A percentile compares a stretch with the other conserved stretches of the same genome.
Conservation (phyloP, 64 coral and sea anemone species). For the Orbicella faveolata region DNA sequence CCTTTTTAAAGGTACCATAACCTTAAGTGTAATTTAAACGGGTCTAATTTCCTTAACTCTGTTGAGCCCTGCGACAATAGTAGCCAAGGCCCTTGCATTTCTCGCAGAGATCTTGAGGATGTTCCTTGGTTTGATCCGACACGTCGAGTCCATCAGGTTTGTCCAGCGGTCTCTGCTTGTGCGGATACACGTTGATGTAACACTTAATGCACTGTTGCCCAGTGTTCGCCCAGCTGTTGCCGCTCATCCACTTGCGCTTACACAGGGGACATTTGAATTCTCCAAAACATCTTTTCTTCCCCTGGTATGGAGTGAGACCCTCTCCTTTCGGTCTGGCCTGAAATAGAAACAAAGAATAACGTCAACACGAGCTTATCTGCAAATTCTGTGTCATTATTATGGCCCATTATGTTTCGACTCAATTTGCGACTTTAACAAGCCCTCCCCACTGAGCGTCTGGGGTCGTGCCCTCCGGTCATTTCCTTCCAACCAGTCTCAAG, state of each 20-base stretch:
- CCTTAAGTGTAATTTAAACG: not conserved
- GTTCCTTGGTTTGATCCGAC: constrained; percentile 94
- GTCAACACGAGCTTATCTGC: not conserved
- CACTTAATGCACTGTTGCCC: constrained; percentile 94
- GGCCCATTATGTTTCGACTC: too few relatives aligned
- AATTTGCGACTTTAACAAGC: too few relatives aligned
- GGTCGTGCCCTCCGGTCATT: too few relatives aligned
- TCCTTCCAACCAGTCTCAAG: too few relatives aligned
- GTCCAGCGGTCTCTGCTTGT: constrained; percentile 94
- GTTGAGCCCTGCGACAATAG: constrained; percentile 93
- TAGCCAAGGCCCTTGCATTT: constrained; percentile 93
- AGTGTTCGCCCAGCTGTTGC: constrained; percentile 92
- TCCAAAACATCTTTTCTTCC: constrained; percentile 94
- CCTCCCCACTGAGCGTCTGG: too few relatives aligned
- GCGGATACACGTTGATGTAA: constrained; percentile 94
- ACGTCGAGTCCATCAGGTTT: constrained; percentile 93
- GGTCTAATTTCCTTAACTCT: constrained; percentile 47
- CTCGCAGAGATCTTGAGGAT: constrained; percentile 92
- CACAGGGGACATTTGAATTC: constrained; percentile 94
- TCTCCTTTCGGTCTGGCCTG: constrained; percentile 95
- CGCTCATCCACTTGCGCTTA: constrained; percentile 98
- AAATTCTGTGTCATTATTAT: not conserved
- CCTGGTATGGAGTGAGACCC: constrained; percentile 92
- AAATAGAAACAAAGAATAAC: not conserved
- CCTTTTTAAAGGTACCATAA: not conserved